Conservation (phyloP, 2,113 vertebrate genomes). For the Bufo gargarizans region DNA sequence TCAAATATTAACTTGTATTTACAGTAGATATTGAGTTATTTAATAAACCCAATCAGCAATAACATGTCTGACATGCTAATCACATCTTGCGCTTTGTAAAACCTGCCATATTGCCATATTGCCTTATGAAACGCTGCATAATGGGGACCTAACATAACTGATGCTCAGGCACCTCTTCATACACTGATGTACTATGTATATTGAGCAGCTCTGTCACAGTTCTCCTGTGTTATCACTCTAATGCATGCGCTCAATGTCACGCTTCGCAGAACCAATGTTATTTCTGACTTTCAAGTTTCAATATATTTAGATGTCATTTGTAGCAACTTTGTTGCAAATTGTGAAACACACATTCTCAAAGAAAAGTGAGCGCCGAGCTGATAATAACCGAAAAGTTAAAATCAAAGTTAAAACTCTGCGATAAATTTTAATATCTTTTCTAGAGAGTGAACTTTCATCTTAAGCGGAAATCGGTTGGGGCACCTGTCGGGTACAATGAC, state of each 20-base stretch:
- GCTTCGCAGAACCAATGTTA: neutral
- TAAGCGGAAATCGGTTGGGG: slow-evolving; percentile 45
- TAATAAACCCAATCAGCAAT: neutral
- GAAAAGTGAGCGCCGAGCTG: neutral
- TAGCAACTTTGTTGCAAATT: neutral
- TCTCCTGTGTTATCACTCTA: neutral
- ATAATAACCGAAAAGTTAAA: slow-evolving; percentile 12
- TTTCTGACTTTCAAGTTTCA: neutral
- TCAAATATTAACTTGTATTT: neutral
- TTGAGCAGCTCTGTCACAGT: neutral
- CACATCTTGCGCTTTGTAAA: neutral
- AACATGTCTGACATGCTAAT: slow-evolving; percentile 9
- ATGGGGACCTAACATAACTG: slow-evolving; percentile 3
- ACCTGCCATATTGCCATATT: neutral
- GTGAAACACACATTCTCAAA: neutral
- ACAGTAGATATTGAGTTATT: neutral
- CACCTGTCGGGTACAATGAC: slow-evolving; percentile 44
- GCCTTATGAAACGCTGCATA: slow-evolving; percentile 15
- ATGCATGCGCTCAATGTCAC: neutral
- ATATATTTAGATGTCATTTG: neutral
- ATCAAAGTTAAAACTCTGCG: neutral
- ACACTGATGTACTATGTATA: neutral
- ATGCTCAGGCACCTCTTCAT: slow-evolving; percentile 10
- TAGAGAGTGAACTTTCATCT: slow-evolving; percentile 37
- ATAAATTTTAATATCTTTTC: slow-evolving; percentile 43